Base-by-base conservation (phyloP, 1,140 invertebrate genomes). In the Cydia splendana region DNA sequence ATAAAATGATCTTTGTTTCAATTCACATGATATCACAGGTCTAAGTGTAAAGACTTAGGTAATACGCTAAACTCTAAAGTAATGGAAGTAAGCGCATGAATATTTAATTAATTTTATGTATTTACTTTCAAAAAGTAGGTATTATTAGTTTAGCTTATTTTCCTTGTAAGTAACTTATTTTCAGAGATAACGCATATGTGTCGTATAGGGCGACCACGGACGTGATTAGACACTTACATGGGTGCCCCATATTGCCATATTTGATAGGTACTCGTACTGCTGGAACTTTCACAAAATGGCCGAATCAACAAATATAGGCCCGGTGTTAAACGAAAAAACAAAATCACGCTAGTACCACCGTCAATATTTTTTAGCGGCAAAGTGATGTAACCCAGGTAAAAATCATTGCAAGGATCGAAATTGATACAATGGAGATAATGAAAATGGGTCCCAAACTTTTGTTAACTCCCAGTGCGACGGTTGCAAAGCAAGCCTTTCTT, bases 401-500 rank as follows among this genome's bases (percentile, higher is more conserved):
- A 62, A 62, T 62, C 7, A 10, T 24, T 62, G 57, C 18, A 71
- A 38, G 34, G 30, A 38, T 71, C 15, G 7, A 18, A 20, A 42
- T 18, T 71, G 65, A n/a, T 69, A 38, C 67, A 38, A 38, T 71
- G n/a, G 13, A 18, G n/a, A 42, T 71, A 71, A 71, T 71, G 30
- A 18, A 53, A 53, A 15, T 9, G 15, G n/a, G 20, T 71, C 38
- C 67, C 67, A 71, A 71, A 38, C 67, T 71, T 71, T 71, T 71
- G 67, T 71, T 15, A 28, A 34, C 12, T 7, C 65, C 2, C 65
- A 28, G 20, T 28, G 28, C 24, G 67, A 42, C 67, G n/a, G 38
- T 71, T 71, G 67, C 67, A 42, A 42, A 38, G 65, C 28, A 69
- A 69, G 67, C 67, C 34, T 71, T 71, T 71, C 24, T 38, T 71